Base-by-base conservation (phyloP, 1,140 invertebrate species). In the Tachypleus tridentatus region DNA sequence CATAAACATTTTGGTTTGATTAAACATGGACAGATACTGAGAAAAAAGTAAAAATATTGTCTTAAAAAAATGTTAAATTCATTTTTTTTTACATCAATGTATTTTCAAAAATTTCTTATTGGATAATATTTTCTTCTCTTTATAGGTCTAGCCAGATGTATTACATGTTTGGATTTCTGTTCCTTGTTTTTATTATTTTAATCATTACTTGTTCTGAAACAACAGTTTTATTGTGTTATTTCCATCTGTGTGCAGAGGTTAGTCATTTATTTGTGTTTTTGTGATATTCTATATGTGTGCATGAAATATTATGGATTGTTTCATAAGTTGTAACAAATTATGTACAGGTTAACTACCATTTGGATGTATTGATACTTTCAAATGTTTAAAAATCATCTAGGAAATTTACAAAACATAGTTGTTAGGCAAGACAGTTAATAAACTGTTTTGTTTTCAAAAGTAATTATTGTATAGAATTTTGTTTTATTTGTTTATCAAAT, bases 111-210 rank as follows among this genome's bases (percentile, higher is more conserved):
- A 49, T 51, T 56, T 53, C 48, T 50, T 29, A 58, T 64, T 29
- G 29, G 47, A 9, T 62, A 11, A 52, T 59, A 61, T 60, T 62
- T 65, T 65, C 69, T 63, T 29, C 29, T 64, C 69, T 62, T 77
- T 80, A 58, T 73, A 85, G 84, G 84, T 94, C 93, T 53, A 92
- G 88, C 74, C 89, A 96, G 80, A 96, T 95, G 79, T 98, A 98
- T 77, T 99, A 98, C 82, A 98, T 99, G 96, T 99, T 99, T 79
- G 97, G 97, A 69, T 98, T 99, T 79, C 81, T 99, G 51, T 97
- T 98, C 75, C 81, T 99, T 64, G 97, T 99, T 57, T 99, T 98
- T 78, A 81, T 97, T 64, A 99, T 99, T 74, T 82, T 99, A 49
- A 86, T 98, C 51, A 95, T 99, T 72, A 99, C 97, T 0, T 99